A percentile compares a stretch with the other conserved stretches of the same genome.
These are phyloP conservation scores for Pogonognathellus flavescens DNA, from an alignment of 1,140 invertebrate species.

Conservation along the genomic window DNA sequence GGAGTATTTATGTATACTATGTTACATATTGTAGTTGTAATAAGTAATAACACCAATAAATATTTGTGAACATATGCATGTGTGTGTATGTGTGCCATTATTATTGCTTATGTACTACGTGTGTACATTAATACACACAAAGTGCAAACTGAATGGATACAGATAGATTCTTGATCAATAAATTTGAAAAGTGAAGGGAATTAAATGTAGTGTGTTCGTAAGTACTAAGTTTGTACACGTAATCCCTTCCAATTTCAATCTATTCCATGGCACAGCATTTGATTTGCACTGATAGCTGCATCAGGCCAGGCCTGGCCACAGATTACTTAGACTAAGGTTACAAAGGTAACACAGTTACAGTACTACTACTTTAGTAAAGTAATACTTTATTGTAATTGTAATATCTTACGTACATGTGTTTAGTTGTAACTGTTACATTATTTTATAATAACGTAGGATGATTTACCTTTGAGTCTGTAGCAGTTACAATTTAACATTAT, in stretches of 20 bases:
- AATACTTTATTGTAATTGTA: neutral
- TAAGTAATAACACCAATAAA: neutral
- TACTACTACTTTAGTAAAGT: neutral
- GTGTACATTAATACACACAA: neutral
- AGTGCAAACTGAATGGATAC: neutral
- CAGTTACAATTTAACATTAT: conserved; percentile 10
- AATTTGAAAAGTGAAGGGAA: conserved; percentile 48
- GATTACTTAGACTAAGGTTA: conserved; percentile 31
- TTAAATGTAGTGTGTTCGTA: conserved; percentile 9
- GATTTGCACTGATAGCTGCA: conserved; percentile 5
- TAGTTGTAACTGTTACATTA: neutral
- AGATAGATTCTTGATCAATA: conserved; percentile 18
- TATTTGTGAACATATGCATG: neutral
- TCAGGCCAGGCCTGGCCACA: neutral
- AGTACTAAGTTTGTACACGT: neutral
- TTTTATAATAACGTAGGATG: conserved; percentile 16
- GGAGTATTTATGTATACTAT: neutral
- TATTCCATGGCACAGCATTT: conserved; percentile 14
- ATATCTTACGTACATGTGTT: neutral
- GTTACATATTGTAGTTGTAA: neutral
- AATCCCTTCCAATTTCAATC: conserved; percentile 34
- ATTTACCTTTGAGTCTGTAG: neutral
- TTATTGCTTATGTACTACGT: neutral
- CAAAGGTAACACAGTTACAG: neutral
- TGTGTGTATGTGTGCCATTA: neutral